Conservation (phyloP, 1,140 invertebrate species). For the Elysia chlorotica region DNA sequence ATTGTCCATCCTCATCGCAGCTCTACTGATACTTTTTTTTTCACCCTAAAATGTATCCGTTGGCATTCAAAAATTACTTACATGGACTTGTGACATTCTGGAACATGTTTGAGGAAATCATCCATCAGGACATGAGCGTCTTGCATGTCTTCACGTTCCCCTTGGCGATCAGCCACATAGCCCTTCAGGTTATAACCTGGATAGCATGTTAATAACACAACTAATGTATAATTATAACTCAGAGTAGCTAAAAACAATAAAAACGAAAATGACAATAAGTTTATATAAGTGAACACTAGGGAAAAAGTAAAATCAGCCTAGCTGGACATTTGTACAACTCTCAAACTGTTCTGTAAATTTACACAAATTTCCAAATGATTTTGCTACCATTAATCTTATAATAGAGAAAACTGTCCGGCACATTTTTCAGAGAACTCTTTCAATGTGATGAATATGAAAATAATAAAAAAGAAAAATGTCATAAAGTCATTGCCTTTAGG, state of each 20-base stretch:
- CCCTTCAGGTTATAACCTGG: conserved; percentile 34
- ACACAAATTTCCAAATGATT: too few relatives aligned
- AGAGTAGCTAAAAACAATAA: background rate
- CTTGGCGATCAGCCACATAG: conserved; percentile 57
- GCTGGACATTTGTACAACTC: background rate
- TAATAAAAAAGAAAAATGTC: background rate
- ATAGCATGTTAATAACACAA: background rate
- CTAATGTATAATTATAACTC: background rate
- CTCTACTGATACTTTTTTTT: too few relatives aligned
- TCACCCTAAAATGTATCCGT: background rate
- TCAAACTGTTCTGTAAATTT: background rate
- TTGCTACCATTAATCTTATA: too few relatives aligned
- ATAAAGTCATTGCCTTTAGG: too few relatives aligned
- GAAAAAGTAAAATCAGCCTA: background rate
- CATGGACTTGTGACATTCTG: conserved; percentile 51
- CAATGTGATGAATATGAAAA: background rate
- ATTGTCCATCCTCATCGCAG: too few relatives aligned
- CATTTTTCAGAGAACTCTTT: too few relatives aligned
- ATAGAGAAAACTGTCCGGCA: too few relatives aligned
- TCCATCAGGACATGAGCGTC: conserved; percentile 61
- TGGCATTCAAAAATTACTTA: conserved; percentile 31
- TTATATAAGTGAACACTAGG: background rate
- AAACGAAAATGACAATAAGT: background rate
- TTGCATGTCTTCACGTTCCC: conserved; percentile 66
- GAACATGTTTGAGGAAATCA: conserved; percentile 43